Evolutionary conservation across 2,113 vertebrate genomes (phyloP).

Genomic region (Micronycteris hirsuta): DNA sequence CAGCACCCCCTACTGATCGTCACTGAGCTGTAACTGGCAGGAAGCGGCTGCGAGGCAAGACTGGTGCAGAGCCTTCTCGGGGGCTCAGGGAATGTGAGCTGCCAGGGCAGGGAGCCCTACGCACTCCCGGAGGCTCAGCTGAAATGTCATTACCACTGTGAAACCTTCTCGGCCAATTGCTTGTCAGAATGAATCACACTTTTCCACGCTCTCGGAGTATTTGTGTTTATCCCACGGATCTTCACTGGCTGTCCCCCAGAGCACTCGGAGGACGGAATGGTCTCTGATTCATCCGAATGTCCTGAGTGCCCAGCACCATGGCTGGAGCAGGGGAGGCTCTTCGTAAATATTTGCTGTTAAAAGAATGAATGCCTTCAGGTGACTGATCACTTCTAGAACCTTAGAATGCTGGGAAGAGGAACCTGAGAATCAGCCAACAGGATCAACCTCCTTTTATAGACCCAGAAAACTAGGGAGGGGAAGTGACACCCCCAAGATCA

Average conservation of each 20-base stretch:
- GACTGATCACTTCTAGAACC: neutral
- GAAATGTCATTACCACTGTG: conserved; percentile 24
- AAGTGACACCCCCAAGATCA: neutral
- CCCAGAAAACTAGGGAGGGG: neutral
- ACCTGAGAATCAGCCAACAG: neutral
- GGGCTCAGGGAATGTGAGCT: neutral
- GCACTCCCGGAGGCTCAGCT: neutral
- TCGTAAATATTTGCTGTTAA: neutral
- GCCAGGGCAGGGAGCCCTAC: neutral
- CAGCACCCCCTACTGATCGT: neutral
- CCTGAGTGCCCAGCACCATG: neutral
- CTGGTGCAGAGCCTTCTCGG: neutral
- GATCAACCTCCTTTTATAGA: neutral
- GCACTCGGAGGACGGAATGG: neutral
- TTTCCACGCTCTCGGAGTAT: neutral
- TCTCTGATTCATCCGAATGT: neutral
- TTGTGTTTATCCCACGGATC: neutral
- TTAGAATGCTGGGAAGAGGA: neutral
- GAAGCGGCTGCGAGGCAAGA: neutral
- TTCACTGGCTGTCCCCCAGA: neutral
- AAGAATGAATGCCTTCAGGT: neutral
- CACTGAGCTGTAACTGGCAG: neutral
- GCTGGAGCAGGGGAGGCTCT: neutral
- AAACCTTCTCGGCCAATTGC: neutral
- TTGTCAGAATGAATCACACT: neutral